Evolutionary conservation across 2,797 vertebrate species (phyloP).

Genomic region (Siniperca obscura): DNA sequence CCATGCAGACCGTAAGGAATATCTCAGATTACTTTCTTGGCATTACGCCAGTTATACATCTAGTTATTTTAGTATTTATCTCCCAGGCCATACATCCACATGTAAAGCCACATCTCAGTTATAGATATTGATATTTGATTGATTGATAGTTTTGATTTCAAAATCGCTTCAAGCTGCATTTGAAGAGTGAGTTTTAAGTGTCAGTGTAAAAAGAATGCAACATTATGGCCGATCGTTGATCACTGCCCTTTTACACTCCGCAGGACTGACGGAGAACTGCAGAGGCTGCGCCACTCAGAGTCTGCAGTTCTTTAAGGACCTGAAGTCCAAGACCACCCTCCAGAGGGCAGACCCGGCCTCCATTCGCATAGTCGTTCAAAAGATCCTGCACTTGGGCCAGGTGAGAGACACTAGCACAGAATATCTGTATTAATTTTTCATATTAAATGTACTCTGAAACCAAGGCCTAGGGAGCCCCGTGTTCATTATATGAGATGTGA

Average conservation of each 20-base stretch:
- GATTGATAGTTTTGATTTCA: neutral
- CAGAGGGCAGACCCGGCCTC: slow-evolving; percentile 83
- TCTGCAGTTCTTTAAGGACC: slow-evolving; percentile 85
- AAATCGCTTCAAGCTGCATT: slow-evolving; percentile 8
- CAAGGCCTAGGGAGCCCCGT: neutral
- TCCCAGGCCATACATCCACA: neutral
- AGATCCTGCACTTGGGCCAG: slow-evolving; percentile 91
- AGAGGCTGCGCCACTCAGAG: slow-evolving; percentile 88
- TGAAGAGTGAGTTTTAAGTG: neutral
- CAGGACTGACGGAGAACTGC: slow-evolving; percentile 91
- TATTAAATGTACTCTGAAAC: neutral
- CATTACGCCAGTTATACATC: neutral
- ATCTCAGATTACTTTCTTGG: neutral
- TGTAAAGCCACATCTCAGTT: neutral
- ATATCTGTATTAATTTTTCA: neutral
- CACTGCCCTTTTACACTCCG: neutral
- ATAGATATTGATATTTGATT: neutral
- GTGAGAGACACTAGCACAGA: slow-evolving; percentile 73
- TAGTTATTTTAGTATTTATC: neutral
- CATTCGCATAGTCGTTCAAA: slow-evolving; percentile 81
- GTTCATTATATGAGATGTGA: neutral
- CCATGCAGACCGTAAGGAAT: slow-evolving; percentile 85
- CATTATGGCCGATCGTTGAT: slow-evolving; percentile 7
- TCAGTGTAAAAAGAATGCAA: neutral
- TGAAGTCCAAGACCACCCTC: slow-evolving; percentile 88